Evolutionary conservation across 1,140 invertebrate genomes (phyloP).

Genomic region (Drosophila arawakana): DNA sequence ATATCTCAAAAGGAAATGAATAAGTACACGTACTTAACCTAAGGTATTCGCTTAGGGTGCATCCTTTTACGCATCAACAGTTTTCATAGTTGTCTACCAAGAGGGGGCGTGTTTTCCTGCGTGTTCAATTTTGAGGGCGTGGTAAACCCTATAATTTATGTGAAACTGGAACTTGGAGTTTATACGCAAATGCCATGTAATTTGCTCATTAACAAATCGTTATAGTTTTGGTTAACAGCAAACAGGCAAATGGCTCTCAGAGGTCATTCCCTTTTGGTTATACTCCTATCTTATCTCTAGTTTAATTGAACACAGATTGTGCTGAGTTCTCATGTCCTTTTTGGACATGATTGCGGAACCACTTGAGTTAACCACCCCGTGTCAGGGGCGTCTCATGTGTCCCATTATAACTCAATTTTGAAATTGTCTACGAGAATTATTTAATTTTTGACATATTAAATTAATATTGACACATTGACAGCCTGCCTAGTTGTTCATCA

Average conservation of each 20-base stretch:
- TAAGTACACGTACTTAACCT: constrained; percentile 50
- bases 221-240: constrained; percentile 15
- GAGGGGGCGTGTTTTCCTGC: constrained; percentile 41
- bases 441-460: constrained; percentile 79
- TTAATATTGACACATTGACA: constrained; percentile 83
- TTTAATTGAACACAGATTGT: constrained; percentile 1
- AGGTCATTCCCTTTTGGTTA: constrained; percentile 1
- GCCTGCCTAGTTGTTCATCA: constrained; percentile 53
- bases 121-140: constrained; percentile 33
- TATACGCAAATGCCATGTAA: constrained; percentile 66
- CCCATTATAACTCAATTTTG: constrained; percentile 73
- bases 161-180: constrained; percentile 57
- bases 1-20: constrained; percentile 60
- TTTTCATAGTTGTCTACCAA: constrained; percentile 61
- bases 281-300: constrained; percentile 11
- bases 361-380: constrained; percentile 51
- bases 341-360: background rate
- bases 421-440: constrained; percentile 65
- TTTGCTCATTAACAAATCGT: constrained; percentile 75
- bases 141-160: constrained; percentile 38
- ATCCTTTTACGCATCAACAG: constrained; percentile 77
- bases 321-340: constrained; percentile 28
- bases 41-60: constrained; percentile 24
- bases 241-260: background rate
- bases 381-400: constrained; percentile 44